These are phyloP conservation scores for Mesochorus sp. DNA, from an alignment of 2,888 invertebrate genomes.

Conservation along the genomic window DNA sequence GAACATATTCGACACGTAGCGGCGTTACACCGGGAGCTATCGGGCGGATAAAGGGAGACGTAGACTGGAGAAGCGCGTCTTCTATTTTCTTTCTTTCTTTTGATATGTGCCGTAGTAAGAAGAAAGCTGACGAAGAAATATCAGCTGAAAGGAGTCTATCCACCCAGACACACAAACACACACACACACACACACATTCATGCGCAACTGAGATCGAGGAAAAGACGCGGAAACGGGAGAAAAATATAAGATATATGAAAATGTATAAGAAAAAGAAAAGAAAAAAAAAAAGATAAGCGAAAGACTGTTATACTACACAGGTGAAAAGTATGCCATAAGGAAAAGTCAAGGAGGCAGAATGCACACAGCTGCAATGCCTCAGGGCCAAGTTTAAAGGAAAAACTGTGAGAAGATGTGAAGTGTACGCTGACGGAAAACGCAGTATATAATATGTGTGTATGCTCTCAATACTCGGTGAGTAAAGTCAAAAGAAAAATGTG, in stretches of 20 bases:
- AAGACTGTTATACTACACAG: not conserved
- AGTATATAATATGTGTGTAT: not conserved
- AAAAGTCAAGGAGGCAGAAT: slow-evolving; percentile 35
- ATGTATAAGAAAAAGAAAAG: slow-evolving; percentile 19
- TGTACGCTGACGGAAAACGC: not conserved
- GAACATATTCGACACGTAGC: slow-evolving; percentile 55
- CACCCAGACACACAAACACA: not conserved
- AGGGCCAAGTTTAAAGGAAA: slow-evolving; percentile 64
- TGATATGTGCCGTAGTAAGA: not conserved
- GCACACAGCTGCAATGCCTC: slow-evolving; percentile 23
- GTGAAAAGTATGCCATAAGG: slow-evolving; percentile 13
- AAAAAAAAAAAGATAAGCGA: slow-evolving; percentile 34
- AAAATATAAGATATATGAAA: too few relatives aligned
- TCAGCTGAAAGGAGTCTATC: not conserved
- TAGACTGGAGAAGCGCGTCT: slow-evolving; percentile 27
- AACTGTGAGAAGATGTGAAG: slow-evolving; percentile 21
- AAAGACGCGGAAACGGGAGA: slow-evolving; percentile 28
- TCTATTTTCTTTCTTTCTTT: slow-evolving; percentile 8
- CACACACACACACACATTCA: not conserved
- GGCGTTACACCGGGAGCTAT: slow-evolving; percentile 43
- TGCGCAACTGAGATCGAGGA: slow-evolving; percentile 11
- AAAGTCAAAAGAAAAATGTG: too few relatives aligned
- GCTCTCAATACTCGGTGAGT: not conserved
- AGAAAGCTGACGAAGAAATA: slow-evolving; percentile 44
- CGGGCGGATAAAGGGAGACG: slow-evolving; percentile 39